These are phyloP conservation scores for Ostrea denselamellosa DNA, from an alignment of 1,140 invertebrate genomes.

Conservation along the genomic window DNA sequence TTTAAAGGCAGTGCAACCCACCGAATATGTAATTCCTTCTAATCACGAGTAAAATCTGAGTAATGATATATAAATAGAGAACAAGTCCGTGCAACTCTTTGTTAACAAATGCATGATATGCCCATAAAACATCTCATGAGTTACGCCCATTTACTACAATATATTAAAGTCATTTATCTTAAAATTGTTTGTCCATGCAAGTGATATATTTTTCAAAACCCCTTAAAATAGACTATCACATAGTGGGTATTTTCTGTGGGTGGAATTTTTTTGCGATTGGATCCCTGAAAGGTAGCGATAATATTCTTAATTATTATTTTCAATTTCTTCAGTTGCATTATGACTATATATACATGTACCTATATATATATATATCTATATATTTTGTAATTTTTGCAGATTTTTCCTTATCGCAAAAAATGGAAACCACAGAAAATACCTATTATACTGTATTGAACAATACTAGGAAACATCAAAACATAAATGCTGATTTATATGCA, in stretches of 20 bases:
- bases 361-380: too few relatives aligned
- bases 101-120: constrained; percentile 2
- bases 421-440: too few relatives aligned
- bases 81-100: not conserved
- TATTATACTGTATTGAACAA: not conserved
- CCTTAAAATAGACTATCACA: not conserved
- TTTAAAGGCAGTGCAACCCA: not conserved
- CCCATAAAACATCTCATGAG: not conserved
- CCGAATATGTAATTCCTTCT: not conserved
- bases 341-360: too few relatives aligned
- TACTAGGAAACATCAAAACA: not conserved
- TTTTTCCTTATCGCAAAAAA: too few relatives aligned
- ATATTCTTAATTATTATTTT: too few relatives aligned
- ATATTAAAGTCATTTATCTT: not conserved
- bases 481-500: not conserved
- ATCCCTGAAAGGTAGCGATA: too few relatives aligned
- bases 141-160: not conserved
- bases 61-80: not conserved
- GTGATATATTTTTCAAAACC: not conserved
- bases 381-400: too few relatives aligned
- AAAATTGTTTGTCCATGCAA: not conserved
- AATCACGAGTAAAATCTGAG: not conserved
- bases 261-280: too few relatives aligned
- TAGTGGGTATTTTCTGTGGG: too few relatives aligned
- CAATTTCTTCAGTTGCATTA: too few relatives aligned